Conservation (phyloP, 2,113 vertebrate genomes). For the Tupaia chinensis region DNA sequence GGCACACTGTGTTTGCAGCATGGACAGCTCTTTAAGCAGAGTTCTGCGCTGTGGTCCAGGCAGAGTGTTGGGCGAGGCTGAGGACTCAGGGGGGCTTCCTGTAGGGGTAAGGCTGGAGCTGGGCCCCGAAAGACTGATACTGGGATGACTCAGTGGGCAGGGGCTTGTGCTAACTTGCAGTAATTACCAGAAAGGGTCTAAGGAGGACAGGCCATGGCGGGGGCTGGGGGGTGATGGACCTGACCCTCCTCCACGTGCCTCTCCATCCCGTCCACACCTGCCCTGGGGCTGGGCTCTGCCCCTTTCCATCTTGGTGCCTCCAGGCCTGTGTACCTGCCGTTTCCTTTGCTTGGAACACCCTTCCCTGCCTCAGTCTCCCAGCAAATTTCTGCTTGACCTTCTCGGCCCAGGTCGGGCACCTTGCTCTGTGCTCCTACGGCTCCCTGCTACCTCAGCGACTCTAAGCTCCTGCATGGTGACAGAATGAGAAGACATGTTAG, state of each 20-base stretch:
- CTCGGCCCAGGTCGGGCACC: not conserved
- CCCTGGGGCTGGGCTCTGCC: too few species aligned
- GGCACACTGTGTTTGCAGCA: not conserved
- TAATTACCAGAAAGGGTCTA: not conserved
- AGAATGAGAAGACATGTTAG: not conserved
- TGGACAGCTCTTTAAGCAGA: too few species aligned
- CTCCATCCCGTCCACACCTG: fast-evolving
- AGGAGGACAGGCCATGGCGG: not conserved
- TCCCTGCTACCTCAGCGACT: not conserved
- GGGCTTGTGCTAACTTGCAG: not conserved
- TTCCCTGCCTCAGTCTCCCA: not conserved
- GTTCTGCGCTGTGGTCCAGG: not conserved
- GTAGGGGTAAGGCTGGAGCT: not conserved
- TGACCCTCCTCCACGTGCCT: too few species aligned
- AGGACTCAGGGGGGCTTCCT: not conserved
- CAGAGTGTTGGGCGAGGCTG: not conserved
- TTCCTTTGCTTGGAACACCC: not conserved
- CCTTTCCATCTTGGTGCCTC: not conserved
- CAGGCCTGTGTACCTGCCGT: not conserved
- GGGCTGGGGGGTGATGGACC: too few species aligned
- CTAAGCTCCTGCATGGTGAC: not conserved
- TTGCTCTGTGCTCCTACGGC: not conserved
- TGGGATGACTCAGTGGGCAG: not conserved
- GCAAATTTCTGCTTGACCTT: not conserved
- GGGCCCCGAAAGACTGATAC: not conserved